phyloP scores from a whole-genome alignment of 2,113 vertebrate species.

The Electrona antarctica region DNA sequence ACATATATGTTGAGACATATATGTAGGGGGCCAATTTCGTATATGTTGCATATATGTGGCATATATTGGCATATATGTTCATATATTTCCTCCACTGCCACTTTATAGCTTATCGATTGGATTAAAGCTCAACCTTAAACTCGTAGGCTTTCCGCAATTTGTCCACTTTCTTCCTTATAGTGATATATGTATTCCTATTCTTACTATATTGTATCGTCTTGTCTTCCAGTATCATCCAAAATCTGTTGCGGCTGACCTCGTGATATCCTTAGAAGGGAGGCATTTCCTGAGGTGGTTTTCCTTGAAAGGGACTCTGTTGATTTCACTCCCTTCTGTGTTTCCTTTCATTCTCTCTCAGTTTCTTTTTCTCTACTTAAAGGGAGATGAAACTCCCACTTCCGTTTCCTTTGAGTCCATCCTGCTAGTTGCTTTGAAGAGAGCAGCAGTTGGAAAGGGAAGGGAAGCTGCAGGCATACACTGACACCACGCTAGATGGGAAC shows the following conservation, averaged over 20 bases:
- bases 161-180: neutral
- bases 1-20: too few relatives aligned
- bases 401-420: neutral
- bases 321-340: slow-evolving; percentile 10
- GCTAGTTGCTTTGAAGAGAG: neutral
- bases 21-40: too few relatives aligned
- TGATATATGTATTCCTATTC: neutral
- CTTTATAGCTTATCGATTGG: too few relatives aligned
- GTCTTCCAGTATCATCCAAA: neutral
- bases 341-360: neutral
- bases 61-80: too few relatives aligned
- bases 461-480: too few relatives aligned
- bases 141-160: too few relatives aligned
- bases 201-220: neutral
- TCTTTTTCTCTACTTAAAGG: neutral
- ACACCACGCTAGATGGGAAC: too few relatives aligned
- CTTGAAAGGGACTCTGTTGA: slow-evolving; percentile 29
- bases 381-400: neutral
- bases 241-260: slow-evolving; percentile 22
- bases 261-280: slow-evolving; percentile 48
- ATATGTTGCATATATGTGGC: too few relatives aligned
- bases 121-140: too few relatives aligned
- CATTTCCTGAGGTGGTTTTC: slow-evolving; percentile 59
- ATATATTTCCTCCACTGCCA: too few relatives aligned
- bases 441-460: too few relatives aligned